Base-by-base conservation (phyloP, 2,888 invertebrate species). In the Drosophila pegasa region DNA sequence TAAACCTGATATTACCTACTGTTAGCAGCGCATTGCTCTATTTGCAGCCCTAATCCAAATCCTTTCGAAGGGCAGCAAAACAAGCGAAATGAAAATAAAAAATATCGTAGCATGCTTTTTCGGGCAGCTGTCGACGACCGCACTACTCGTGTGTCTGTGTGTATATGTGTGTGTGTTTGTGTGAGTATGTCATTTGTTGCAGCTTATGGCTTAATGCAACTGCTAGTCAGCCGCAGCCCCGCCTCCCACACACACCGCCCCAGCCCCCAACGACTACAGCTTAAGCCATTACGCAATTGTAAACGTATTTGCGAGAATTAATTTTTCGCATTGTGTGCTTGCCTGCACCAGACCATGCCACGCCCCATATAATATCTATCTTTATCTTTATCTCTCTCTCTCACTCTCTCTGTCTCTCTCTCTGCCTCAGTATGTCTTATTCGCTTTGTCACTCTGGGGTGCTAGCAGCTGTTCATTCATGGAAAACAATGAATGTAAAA, bases 141-240 rank as follows among this genome's bases (percentile, higher is more conserved):
- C 41, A 62, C 40, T 18, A n/a, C 6, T 1, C 9, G 16, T 25
- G 3, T 41, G 40, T 12, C 31, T 56, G 22, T 37, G 25, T 40
- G 22, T 27, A 14, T 43, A 0, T 20, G 1, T 41, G n/a, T 25
- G 55, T 47, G 33, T 20, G 38, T n/a, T 10, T 29, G 22, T 41
- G 60, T n/a, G 33, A 12, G 65, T 59, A 14, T 43, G 33, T 69
- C 77, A 85, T 87, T 87, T 82, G 77, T 79, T 72, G 77, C 80
- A 82, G 82, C 86, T 85, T 75, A 71, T 64, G 76, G 65, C 70
- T 69, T 69, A 84, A 70, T 86, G 68, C 80, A 75, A 48, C 50
- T 50, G 66, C 63, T 56, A 80, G 61, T 73, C 63, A 60, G 50
- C 50, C 66, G 38, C 59, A 52, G 20, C 48, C 41, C 22, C 25